Percentiles rank a stretch among this genome's conserved stretches.
phyloP scores from a whole-genome alignment of 1,140 invertebrate species.

The Drosophila albomicans region DNA sequence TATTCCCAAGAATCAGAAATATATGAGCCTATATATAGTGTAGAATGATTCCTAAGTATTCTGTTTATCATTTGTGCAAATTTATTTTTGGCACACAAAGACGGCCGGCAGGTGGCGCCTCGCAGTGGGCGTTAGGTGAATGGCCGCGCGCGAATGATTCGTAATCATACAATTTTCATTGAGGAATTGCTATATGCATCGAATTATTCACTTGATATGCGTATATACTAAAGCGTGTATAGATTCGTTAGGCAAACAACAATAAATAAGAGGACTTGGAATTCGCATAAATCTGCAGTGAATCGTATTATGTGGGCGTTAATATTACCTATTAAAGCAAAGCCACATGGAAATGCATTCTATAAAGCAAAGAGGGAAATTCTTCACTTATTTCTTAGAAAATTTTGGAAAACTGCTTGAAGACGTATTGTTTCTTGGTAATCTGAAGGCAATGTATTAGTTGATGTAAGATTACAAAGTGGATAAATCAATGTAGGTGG shows the following conservation, averaged over 20 bases:
- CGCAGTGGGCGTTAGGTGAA: constrained; percentile 39
- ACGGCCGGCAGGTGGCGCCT: constrained; percentile 43
- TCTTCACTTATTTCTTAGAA: neutral
- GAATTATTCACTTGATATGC: constrained; percentile 22
- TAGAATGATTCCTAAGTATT: constrained; percentile 3
- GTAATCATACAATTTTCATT: constrained; percentile 38
- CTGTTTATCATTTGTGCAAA: constrained; percentile 20
- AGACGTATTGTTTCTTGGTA: too few species aligned
- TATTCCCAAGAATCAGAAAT: neutral
- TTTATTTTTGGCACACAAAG: constrained; percentile 13
- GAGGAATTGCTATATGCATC: constrained; percentile 20
- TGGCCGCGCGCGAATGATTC: constrained; percentile 25
- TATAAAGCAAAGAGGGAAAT: neutral
- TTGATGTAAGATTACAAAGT: too few species aligned
- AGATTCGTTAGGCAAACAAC: neutral
- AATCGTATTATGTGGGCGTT: constrained; percentile 18
- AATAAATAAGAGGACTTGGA: constrained; percentile 15
- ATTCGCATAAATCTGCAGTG: constrained; percentile 20
- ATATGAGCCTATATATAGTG: neutral
- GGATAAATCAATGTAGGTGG: neutral
- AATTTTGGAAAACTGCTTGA: neutral
- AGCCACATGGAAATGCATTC: constrained; percentile 15
- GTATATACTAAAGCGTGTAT: neutral
- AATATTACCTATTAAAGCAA: constrained; percentile 23
- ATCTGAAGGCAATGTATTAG: too few species aligned